Evolutionary conservation across 2,888 invertebrate species (phyloP).

Genomic region (Cryptocephalus primarius): DNA sequence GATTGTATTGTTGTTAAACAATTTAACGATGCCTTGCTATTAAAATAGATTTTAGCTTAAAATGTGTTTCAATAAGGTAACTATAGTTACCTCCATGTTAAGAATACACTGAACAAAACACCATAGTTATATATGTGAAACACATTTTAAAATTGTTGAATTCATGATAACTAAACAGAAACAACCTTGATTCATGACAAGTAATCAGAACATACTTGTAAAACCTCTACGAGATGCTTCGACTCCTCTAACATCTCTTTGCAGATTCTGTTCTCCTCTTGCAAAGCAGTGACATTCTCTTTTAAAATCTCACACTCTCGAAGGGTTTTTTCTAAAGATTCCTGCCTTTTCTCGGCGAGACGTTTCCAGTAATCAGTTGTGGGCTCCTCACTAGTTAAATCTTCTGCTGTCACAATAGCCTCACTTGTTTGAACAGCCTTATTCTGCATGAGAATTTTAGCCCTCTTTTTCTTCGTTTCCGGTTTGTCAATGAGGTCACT

Average conservation of each 20-base stretch:
- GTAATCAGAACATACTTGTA: conserved; percentile 44
- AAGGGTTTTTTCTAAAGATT: conserved; percentile 60
- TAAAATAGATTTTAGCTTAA: too few relatives aligned
- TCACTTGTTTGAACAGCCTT: conserved; percentile 53
- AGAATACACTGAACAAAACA: too few relatives aligned
- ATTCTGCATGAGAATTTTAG: conserved; percentile 40
- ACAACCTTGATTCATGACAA: conserved; percentile 7
- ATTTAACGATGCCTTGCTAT: too few relatives aligned
- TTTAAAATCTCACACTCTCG: conserved; percentile 56
- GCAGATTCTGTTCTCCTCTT: conserved; percentile 54
- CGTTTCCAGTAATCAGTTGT: conserved; percentile 68
- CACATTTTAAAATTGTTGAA: too few relatives aligned
- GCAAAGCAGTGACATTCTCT: conserved; percentile 35
- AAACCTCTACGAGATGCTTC: conserved; percentile 60
- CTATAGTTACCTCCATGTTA: too few relatives aligned
- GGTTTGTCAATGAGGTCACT: conserved; percentile 10
- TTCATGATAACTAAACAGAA: too few relatives aligned
- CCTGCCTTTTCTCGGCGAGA: conserved; percentile 61
- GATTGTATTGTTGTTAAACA: too few relatives aligned
- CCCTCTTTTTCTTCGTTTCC: conserved; percentile 13
- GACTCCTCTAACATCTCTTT: conserved; percentile 68
- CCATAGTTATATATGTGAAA: too few relatives aligned
- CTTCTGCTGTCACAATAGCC: conserved; percentile 48
- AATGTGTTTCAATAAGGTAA: too few relatives aligned
- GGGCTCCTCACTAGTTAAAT: conserved; percentile 59